phyloP scores from a whole-genome alignment of 2,888 invertebrate species.

The Petrolisthes manimaculis region DNA sequence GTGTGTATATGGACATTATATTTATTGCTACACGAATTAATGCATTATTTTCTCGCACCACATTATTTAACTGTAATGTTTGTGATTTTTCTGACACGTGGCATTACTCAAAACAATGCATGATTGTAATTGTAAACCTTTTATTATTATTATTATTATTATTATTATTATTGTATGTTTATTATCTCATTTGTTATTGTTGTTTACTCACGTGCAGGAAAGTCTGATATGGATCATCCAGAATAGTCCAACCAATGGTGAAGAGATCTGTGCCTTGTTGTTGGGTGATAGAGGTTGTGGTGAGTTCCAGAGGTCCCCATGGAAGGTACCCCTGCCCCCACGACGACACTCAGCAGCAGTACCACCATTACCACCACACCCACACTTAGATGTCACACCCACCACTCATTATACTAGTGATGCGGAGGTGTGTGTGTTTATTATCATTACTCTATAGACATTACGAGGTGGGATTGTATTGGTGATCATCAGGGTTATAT shows the following conservation, averaged over 20 bases:
- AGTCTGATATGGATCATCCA: slow-evolving; percentile 46
- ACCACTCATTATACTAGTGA: not conserved
- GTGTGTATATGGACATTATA: no score
- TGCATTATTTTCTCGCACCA: no score
- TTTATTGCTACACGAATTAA: no score
- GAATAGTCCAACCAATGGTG: slow-evolving; percentile 35
- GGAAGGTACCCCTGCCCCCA: slow-evolving; percentile 54
- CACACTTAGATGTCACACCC: not conserved
- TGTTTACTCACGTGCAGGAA: slow-evolving; percentile 31
- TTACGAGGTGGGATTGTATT: no score
- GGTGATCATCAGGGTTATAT: no score
- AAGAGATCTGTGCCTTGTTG: slow-evolving; percentile 44
- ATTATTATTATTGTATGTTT: no score
- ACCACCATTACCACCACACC: not conserved
- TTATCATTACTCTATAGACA: no score
- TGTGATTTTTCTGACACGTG: no score
- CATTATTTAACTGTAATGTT: no score
- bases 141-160: no score
- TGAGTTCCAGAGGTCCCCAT: slow-evolving; percentile 41
- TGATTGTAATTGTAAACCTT: not conserved
- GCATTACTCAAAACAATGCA: not conserved
- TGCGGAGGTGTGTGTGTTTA: not conserved
- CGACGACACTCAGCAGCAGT: not conserved
- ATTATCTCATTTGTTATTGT: not conserved
- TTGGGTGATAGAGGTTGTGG: slow-evolving; percentile 53